Base-by-base conservation (phyloP, 1,140 invertebrate species). In the Sarcophaga peregrina region DNA sequence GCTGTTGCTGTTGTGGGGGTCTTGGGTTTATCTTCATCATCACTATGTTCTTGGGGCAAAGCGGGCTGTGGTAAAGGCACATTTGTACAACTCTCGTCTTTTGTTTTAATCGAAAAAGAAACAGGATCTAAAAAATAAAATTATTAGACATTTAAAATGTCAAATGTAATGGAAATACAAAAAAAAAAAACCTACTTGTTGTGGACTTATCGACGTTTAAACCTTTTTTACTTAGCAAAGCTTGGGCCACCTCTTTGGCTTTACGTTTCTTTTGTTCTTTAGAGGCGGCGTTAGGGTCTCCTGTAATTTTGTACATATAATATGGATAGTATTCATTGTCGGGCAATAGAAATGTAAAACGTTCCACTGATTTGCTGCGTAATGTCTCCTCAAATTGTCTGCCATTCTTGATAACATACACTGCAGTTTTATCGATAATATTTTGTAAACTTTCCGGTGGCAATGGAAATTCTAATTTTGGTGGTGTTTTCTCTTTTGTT, bases 351-450 rank as follows among this genome's bases (percentile, higher is more conserved):
- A 97, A 97, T 17, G 93, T 93, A 88, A 97, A 98, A 46, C 97
- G 91, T 0, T 94, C 93, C 90, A 98, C 97, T 15, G 95, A 95
- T 91, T 97, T 98, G 5, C 93, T 94, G 87, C 94, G 95, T 0
- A 98, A 95, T 47, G 97, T 96, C 10, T 94, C 93, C 87, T 98
- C 97, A 91, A 99, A 99, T 85, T 97, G 96, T 75, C 94, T 92
- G 0, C 98, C 98, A 91, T 99, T 99, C 86, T 97, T 97, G 0
- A 95, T 95, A 0, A 99, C 97, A 89, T 99, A 99, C 82, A 94
- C 95, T 3, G 97, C 97, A 94, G 99, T 98, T 91, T 98, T 98
- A 89, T 98, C 97, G 78, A 99, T 97, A 8, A 99, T 95, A 62
- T 96, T 93, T 87, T 96, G 94, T 8, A 97, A 91, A 82, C 97